Conservation (phyloP, 2,888 invertebrate genomes). For the Caenorhabditis angaria region DNA sequence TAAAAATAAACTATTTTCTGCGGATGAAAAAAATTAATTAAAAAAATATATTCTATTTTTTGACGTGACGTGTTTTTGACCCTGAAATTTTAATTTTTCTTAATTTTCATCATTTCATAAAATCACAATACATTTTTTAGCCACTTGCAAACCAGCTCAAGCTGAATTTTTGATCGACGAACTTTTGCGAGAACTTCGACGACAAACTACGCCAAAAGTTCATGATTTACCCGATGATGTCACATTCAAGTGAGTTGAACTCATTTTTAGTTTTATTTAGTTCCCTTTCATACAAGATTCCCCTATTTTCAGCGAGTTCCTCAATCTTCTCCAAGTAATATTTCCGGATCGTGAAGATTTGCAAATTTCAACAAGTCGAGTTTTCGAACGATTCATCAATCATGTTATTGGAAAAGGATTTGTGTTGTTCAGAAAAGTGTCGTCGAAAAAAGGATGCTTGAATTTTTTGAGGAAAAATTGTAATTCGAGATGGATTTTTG, state of each 20-base stretch:
- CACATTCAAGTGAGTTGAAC: conserved; percentile 43
- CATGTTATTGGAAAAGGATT: conserved; percentile 51
- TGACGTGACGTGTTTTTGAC: neutral
- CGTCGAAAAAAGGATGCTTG: conserved; percentile 25
- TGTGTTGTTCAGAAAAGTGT: conserved; percentile 27
- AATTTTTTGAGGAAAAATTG: neutral
- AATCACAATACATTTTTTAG: neutral
- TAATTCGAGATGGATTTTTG: conserved; percentile 26
- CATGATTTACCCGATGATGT: conserved; percentile 47
- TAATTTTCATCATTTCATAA: neutral
- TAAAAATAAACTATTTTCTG: neutral
- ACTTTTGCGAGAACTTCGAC: conserved; percentile 43
- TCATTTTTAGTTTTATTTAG: neutral
- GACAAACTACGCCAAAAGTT: conserved; percentile 45
- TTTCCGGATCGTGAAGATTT: conserved; percentile 45
- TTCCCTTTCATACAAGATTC: neutral
- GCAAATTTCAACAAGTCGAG: conserved; percentile 37
- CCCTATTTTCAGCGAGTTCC: conserved; percentile 32
- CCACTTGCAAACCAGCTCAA: conserved; percentile 24
- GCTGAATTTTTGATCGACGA: conserved; percentile 49
- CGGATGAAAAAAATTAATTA: neutral
- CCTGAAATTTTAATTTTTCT: neutral
- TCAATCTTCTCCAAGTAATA: conserved; percentile 42
- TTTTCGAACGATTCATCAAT: conserved; percentile 48
- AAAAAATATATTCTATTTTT: neutral